A percentile compares a stretch with the other conserved stretches of the same genome.
Evolutionary conservation across 1,140 invertebrate genomes (phyloP).

Genomic region (Melitaea cinxia): DNA sequence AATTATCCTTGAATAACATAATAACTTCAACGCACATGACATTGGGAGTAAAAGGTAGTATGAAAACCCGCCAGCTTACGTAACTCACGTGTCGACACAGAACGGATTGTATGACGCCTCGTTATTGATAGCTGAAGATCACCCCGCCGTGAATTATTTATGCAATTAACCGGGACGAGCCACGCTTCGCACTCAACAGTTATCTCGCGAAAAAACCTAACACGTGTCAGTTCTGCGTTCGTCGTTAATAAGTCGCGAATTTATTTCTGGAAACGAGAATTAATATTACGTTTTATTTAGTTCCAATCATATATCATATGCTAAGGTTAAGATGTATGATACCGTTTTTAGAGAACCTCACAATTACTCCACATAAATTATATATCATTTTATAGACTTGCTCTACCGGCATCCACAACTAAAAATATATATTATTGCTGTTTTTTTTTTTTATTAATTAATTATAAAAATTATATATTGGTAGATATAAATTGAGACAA

Average conservation of each 20-base stretch:
- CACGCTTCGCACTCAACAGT: constrained; percentile 25
- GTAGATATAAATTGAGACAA: no score
- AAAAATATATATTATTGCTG: no score
- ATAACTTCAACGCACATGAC: no score
- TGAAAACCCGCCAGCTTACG: background rate
- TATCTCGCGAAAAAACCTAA: constrained; percentile 15
- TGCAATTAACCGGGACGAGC: constrained; percentile 41
- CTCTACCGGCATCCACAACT: no score
- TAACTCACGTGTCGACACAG: constrained; percentile 24
- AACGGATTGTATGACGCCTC: constrained; percentile 29
- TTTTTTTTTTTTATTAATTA: no score
- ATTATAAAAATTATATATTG: no score
- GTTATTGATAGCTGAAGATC: constrained; percentile 40
- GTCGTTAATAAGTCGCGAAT: constrained; percentile 3
- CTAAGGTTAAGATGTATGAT: no score
- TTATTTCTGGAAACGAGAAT: background rate
- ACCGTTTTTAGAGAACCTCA: no score
- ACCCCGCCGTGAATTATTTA: constrained; percentile 45
- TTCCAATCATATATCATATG: no score
- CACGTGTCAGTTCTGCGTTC: background rate
- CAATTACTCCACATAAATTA: no score
- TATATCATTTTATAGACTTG: no score
- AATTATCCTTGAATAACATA: background rate
- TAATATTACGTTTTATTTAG: background rate
- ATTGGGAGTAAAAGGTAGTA: no score